These are phyloP conservation scores for Burhinus oedicnemus DNA, from an alignment of 2,113 vertebrate genomes.

Conservation along the genomic window DNA sequence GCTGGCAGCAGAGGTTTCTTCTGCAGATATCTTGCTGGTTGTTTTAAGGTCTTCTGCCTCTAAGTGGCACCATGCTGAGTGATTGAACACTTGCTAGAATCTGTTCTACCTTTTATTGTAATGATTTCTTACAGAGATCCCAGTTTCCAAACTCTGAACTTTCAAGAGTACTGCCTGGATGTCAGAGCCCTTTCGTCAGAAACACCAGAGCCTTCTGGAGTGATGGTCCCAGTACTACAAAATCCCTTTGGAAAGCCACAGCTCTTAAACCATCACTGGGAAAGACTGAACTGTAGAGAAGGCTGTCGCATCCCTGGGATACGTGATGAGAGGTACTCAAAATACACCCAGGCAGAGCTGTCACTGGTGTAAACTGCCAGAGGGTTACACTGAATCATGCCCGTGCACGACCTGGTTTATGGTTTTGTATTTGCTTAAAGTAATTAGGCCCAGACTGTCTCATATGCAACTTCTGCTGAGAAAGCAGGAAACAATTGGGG, in stretches of 20 bases:
- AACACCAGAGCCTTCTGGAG: conserved; percentile 39
- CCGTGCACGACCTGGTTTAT: background rate
- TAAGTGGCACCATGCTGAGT: conserved; percentile 15
- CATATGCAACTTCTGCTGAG: background rate
- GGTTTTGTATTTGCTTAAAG: background rate
- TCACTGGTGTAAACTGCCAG: background rate
- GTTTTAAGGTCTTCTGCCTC: conserved; percentile 11
- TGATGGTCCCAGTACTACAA: conserved; percentile 5
- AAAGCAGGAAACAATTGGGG: background rate
- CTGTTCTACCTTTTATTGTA: conserved; percentile 43
- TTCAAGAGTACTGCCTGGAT: background rate
- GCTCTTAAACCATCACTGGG: background rate
- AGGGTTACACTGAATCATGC: background rate
- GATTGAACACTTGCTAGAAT: conserved; percentile 42
- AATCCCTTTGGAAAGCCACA: conserved; percentile 49
- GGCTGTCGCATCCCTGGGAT: background rate
- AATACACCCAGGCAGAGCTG: background rate
- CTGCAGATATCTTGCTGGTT: conserved; percentile 20
- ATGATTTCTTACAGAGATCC: conserved; percentile 21
- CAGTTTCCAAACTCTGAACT: conserved; percentile 6
- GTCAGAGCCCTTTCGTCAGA: conserved; percentile 28
- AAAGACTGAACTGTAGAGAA: background rate
- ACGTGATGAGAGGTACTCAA: background rate
- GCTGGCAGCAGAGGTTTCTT: conserved; percentile 27
- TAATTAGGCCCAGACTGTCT: background rate